A percentile compares a stretch with the other conserved stretches of the same genome.
These are phyloP conservation scores for Acrossocheilus wenchowensis DNA, from an alignment of 2,797 vertebrate genomes.

Conservation along the genomic window DNA sequence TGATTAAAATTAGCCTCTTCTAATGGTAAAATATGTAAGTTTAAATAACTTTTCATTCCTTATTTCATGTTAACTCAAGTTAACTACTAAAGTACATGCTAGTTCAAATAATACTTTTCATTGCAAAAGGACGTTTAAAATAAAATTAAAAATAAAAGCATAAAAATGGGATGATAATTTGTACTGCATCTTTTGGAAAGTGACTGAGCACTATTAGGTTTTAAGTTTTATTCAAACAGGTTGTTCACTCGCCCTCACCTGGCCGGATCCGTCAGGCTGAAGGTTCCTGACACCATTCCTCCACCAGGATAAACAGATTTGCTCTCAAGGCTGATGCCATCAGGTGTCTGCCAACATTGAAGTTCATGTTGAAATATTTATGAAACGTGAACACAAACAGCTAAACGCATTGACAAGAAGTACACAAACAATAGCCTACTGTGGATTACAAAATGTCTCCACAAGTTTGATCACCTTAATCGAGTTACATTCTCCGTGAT, in stretches of 20 bases:
- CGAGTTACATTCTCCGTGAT: too few relatives aligned
- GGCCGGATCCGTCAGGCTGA: conserved; percentile 22
- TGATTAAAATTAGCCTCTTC: background rate
- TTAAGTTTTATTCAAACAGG: too few relatives aligned
- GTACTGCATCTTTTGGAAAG: background rate
- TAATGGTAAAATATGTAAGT: background rate
- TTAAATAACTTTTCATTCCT: too few relatives aligned
- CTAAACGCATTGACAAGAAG: background rate
- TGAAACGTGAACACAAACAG: background rate
- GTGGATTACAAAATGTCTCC: background rate
- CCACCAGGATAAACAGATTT: background rate
- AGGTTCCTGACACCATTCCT: conserved; percentile 29
- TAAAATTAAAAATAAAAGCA: too few relatives aligned
- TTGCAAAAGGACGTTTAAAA: too few relatives aligned
- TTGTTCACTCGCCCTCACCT: background rate
- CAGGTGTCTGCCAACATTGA: conserved; percentile 12
- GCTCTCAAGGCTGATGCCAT: conserved; percentile 36
- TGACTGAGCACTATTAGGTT: background rate
- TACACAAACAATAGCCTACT: background rate
- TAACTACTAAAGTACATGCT: too few relatives aligned
- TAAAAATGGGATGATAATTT: too few relatives aligned
- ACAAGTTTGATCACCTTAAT: too few relatives aligned
- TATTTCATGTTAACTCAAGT: too few relatives aligned
- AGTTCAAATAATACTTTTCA: too few relatives aligned
- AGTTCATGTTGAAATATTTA: background rate